These are phyloP conservation scores for Ricordea florida DNA, from an alignment of 92 coral and sea anemone genomes.

Conservation along the genomic window DNA sequence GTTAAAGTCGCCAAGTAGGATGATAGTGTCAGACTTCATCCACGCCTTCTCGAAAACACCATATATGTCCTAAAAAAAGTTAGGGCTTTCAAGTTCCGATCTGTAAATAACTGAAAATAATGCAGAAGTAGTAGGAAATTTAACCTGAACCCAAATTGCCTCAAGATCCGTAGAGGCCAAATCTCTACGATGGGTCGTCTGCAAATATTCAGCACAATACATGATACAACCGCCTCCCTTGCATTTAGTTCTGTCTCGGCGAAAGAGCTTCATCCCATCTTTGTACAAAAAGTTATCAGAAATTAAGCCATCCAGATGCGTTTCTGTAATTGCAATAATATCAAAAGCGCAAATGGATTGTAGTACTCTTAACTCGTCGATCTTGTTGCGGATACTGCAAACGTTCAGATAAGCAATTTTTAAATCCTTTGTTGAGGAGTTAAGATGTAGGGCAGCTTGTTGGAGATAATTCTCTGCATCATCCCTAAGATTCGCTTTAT, in stretches of 20 bases:
- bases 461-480: background rate
- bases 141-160: slow-evolving; percentile 34
- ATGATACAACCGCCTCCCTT: slow-evolving; percentile 48
- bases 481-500: too few relatives aligned
- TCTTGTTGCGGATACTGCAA: slow-evolving; percentile 44
- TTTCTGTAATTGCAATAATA: slow-evolving; percentile 42
- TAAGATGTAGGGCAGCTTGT: slow-evolving; percentile 2
- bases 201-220: slow-evolving; percentile 37
- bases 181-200: background rate
- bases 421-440: slow-evolving; percentile 24
- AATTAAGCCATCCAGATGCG: slow-evolving; percentile 15
- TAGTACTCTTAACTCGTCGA: slow-evolving; percentile 33
- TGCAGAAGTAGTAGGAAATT: slow-evolving; percentile 3
- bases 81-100: background rate
- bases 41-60: slow-evolving; percentile 22
- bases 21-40: slow-evolving; percentile 30
- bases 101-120: slow-evolving; percentile 42
- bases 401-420: slow-evolving; percentile 33
- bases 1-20: slow-evolving; percentile 37
- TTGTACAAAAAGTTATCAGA: background rate
- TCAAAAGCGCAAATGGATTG: slow-evolving; percentile 19
- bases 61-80: slow-evolving; percentile 25
- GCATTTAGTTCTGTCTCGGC: slow-evolving; percentile 19
- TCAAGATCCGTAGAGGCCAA: background rate
- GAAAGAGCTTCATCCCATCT: slow-evolving; percentile 22